Evolutionary conservation across 92 coral and sea anemone species (phyloP), one percentile per base, ranked within the genome.

Genomic region (Actinostola sp.): DNA sequence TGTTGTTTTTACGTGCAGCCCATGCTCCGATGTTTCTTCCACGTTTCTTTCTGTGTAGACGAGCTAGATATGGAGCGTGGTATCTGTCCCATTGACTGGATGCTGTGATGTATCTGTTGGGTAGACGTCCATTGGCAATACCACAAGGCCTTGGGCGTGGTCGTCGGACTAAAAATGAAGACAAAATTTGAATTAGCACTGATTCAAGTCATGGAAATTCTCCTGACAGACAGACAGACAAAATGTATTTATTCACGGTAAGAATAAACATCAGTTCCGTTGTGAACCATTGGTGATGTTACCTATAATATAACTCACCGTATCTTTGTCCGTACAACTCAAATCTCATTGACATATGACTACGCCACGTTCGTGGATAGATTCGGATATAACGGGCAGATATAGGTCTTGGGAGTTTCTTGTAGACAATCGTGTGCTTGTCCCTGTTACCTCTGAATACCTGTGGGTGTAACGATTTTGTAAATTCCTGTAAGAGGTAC

Each of bases 101-200:
- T 29, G 91, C 86, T 17, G 82, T 86, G 73, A 86, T 86, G 87
- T 74, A 86, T 55, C 80, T 72, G 70, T 86, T 86, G 32, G 32
- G 66, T 7, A 86, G 82, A 19, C 89, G 89, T 54, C 75, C 81
- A 71, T 78, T 72, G 65, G 80, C 80, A 23, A 84, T 31, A 21
- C 90, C 90, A 33, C 71, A 65, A 13, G 82, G 67, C 24, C 51
- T 55, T 35, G 85, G 61, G 45, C 68, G 68, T 25, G 83, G 86
- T 27, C 63, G 67, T 8, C 72, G 86, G 9, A 38, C 90, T 85
- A n/a, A 31, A 82, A 46, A 63, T 20, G 8, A 1, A 67, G 43
- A 69, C 26, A 23, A 69, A 53, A 48, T 0, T 8, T n/a, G 23
- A 46, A 13, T 46, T 6, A 46, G 17, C 19, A 14, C 7, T 39